These are phyloP conservation scores for Kobus ellipsiprymnus DNA, from an alignment of 2,113 vertebrate genomes.

Conservation along the genomic window DNA sequence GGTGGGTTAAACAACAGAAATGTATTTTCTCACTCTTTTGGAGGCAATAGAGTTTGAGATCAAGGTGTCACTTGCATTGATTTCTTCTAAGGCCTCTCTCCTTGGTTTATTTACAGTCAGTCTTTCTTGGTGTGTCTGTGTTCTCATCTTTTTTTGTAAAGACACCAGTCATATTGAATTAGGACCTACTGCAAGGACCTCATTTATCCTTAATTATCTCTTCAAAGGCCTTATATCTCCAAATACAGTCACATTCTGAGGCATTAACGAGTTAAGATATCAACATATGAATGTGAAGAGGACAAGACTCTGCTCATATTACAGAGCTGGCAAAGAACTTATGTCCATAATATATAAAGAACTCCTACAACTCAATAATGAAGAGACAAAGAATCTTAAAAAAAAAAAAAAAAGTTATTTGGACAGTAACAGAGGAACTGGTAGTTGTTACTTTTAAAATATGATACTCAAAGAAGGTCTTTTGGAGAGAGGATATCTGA, in stretches of 20 bases:
- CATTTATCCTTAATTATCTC: background rate
- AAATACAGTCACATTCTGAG: background rate
- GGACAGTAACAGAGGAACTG: background rate
- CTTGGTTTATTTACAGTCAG: background rate
- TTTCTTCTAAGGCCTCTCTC: background rate
- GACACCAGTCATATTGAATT: background rate
- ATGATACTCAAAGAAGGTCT: background rate
- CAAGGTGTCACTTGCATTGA: background rate
- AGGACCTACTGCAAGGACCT: background rate
- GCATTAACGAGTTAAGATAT: background rate
- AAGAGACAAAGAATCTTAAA: background rate
- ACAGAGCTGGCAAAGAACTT: background rate
- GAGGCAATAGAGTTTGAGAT: background rate
- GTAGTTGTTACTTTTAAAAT: background rate
- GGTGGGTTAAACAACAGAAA: background rate
- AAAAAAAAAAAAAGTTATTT: background rate
- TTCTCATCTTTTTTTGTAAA: background rate
- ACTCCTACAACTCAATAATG: background rate
- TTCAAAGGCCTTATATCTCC: background rate
- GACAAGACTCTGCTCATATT: background rate
- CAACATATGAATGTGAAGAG: background rate
- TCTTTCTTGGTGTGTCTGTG: background rate
- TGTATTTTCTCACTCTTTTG: background rate
- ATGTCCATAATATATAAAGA: background rate
- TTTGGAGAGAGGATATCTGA: background rate